Evolutionary conservation across 2,797 vertebrate species (phyloP).

Genomic region (Rhyacichthys aspro): DNA sequence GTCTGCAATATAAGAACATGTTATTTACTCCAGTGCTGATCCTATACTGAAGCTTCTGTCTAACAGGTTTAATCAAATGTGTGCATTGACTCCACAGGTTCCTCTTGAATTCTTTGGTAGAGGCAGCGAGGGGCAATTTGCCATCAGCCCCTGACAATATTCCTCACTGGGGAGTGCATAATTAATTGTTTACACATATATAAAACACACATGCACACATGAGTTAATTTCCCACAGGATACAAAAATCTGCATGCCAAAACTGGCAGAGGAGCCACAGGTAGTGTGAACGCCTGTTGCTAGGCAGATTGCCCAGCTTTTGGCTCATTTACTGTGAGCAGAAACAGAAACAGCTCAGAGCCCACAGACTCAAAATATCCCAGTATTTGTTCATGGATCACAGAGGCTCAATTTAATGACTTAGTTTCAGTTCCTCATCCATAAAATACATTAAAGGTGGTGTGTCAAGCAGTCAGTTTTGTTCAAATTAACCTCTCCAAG

Average conservation of each 20-base stretch:
- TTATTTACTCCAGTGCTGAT: no score
- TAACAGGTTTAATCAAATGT: neutral
- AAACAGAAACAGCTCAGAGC: neutral
- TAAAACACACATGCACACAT: slow-evolving; percentile 17
- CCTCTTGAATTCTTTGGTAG: neutral
- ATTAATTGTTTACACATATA: slow-evolving; percentile 47
- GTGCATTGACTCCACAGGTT: slow-evolving; percentile 3
- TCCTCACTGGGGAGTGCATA: slow-evolving; percentile 26
- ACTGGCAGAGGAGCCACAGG: slow-evolving; percentile 38
- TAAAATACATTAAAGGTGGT: slow-evolving; percentile 3
- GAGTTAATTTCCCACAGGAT: slow-evolving; percentile 52
- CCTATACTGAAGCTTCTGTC: neutral
- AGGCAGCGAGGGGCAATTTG: slow-evolving; percentile 12
- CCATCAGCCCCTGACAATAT: slow-evolving; percentile 4
- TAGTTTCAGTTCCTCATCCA: neutral
- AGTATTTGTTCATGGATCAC: neutral
- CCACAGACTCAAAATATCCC: no score
- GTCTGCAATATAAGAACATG: no score
- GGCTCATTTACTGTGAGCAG: neutral
- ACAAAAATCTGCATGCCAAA: slow-evolving; percentile 25
- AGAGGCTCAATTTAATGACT: neutral
- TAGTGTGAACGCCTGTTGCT: slow-evolving; percentile 45
- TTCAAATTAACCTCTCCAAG: no score
- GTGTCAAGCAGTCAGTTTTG: no score
- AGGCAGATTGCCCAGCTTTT: slow-evolving; percentile 29